These are phyloP conservation scores for Callinectes sapidus DNA, from an alignment of 2,888 invertebrate species.

Conservation along the genomic window DNA sequence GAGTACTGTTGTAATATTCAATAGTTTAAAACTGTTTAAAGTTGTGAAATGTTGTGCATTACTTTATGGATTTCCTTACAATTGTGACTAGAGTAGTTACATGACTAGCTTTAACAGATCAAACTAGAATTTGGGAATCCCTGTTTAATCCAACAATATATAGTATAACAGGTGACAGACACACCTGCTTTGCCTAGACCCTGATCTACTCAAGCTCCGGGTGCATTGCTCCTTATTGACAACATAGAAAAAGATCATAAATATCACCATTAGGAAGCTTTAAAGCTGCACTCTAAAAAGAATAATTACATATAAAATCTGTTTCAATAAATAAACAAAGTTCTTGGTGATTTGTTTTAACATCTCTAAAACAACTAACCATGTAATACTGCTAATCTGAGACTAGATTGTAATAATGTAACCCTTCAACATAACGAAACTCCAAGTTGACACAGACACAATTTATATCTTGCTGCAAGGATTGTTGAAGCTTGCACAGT, in stretches of 20 bases:
- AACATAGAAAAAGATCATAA: background rate
- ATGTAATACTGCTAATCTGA: slow-evolving; percentile 18
- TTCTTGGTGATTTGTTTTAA: slow-evolving; percentile 30
- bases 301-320: slow-evolving; percentile 1
- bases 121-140: slow-evolving; percentile 7
- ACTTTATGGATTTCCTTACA: slow-evolving; percentile 5
- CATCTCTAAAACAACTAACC: background rate
- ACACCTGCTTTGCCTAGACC: background rate
- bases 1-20: slow-evolving; percentile 3
- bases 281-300: slow-evolving; percentile 5
- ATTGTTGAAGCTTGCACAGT: slow-evolving; percentile 81
- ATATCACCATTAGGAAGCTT: background rate
- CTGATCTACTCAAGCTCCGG: background rate
- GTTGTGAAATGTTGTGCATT: slow-evolving; percentile 26
- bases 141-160: background rate
- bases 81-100: slow-evolving; percentile 32
- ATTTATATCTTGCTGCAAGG: slow-evolving; percentile 78
- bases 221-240: slow-evolving; percentile 15
- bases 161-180: background rate
- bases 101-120: slow-evolving; percentile 38
- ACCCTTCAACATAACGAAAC: background rate
- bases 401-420: slow-evolving; percentile 36
- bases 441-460: background rate
- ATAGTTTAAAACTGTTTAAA: slow-evolving; percentile 29
- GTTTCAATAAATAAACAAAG: slow-evolving; percentile 35